Evolutionary conservation across 2,888 invertebrate species (phyloP).

Genomic region (Allophyes oxyacanthae): DNA sequence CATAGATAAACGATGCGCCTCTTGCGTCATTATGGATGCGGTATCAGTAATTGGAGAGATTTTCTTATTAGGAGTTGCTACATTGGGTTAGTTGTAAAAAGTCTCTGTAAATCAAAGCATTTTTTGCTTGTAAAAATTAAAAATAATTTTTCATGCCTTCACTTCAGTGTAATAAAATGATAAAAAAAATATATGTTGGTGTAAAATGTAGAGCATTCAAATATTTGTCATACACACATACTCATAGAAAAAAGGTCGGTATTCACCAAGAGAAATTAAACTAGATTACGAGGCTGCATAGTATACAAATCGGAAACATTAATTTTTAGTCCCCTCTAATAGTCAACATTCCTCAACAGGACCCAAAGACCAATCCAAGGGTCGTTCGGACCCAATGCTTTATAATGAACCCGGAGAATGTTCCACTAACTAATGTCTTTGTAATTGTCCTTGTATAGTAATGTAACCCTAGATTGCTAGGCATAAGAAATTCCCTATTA

Average conservation of each 20-base stretch:
- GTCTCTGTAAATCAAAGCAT: too few relatives aligned
- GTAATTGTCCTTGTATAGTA: conserved; percentile 65
- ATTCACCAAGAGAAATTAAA: conserved; percentile 21
- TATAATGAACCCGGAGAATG: conserved; percentile 73
- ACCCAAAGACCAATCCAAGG: conserved; percentile 60
- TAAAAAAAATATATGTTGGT: too few relatives aligned
- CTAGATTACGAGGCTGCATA: conserved; percentile 30
- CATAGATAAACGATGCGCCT: conserved; percentile 69
- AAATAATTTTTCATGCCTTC: too few relatives aligned
- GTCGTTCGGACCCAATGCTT: conserved; percentile 67
- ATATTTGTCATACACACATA: too few relatives aligned
- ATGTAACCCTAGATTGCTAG: conserved; percentile 44
- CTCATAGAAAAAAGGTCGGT: conserved; percentile 21
- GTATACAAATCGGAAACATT: conserved; percentile 63
- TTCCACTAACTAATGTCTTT: conserved; percentile 67
- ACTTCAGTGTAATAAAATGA: too few relatives aligned
- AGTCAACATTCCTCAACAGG: conserved; percentile 72
- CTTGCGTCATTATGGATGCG: conserved; percentile 43
- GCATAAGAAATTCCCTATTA: conserved; percentile 47
- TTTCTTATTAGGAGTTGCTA: background rate
- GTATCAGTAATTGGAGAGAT: conserved; percentile 3
- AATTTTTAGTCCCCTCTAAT: conserved; percentile 69
- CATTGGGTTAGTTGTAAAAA: too few relatives aligned
- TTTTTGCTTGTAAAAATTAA: too few relatives aligned
- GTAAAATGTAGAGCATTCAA: too few relatives aligned